Base-by-base conservation (phyloP, 2,888 invertebrate species). In the Serrognathus titanus region DNA sequence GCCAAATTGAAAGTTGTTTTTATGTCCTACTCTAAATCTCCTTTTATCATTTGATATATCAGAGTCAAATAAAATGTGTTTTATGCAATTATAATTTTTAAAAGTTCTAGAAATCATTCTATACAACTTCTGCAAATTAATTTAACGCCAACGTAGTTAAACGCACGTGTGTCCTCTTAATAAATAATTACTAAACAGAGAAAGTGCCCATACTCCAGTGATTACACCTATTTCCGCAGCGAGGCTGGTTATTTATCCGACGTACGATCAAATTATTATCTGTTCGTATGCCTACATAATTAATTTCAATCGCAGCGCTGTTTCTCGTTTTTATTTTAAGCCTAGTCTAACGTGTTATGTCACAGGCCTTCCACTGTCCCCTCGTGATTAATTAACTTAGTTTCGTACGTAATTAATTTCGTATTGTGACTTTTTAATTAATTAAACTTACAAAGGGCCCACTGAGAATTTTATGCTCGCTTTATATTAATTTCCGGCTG, bases 371-470 rank as follows among this genome's bases (percentile, higher is more conserved):
- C 43, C 43, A 43, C 43, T 55, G 54, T 55, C 51, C 51, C n/a
- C 51, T 51, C 52, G 46, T 60, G 60, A 60, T 60, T 60, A 60
- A 60, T 60, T 57, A 55, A 57, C 57, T 49, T 49, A 37, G 52
- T 49, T 51, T 51, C 54, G 54, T 55, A 51, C 48, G 46, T 54
- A 61, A 61, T 61, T 61, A 61, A 58, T 59, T 61, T 59, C 50
- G 56, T 53, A 61, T 57, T 58, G 58, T 62, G 59, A 60, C 60
- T 60, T 61, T 60, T 57, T 57, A 57, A 63, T 61, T 63, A 63
- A 61, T 60, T 56, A 56, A 51, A 52, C 24, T 43, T 56, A 52
- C 51, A 52, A 56, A 47, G 55, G 47, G 50, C 43, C 57, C 55
- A 38, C 53, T 35, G 55, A 50, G 58, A 36, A 37, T 55, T 50